These are phyloP conservation scores for Petaurus breviceps DNA, from an alignment of 2,113 vertebrate genomes.

Conservation along the genomic window DNA sequence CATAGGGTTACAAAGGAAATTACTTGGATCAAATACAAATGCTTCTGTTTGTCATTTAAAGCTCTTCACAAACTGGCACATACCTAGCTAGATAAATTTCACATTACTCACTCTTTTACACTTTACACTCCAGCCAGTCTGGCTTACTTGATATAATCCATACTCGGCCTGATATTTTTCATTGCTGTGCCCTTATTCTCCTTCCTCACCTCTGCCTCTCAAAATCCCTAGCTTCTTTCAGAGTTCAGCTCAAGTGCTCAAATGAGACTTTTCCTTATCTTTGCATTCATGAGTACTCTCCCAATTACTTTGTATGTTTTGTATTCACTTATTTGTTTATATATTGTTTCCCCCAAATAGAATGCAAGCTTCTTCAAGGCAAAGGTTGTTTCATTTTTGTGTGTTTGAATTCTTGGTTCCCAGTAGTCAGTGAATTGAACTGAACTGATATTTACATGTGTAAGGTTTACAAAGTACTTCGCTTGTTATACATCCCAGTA, in stretches of 20 bases:
- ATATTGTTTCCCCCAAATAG: not conserved
- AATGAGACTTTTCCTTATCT: not conserved
- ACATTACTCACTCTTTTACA: not conserved
- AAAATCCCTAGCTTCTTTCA: not conserved
- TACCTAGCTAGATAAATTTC: not conserved
- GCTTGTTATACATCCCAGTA: not conserved
- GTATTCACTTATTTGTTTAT: not conserved
- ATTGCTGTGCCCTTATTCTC: not conserved
- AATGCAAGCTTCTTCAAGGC: not conserved
- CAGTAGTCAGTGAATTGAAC: not conserved
- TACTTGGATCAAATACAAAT: not conserved
- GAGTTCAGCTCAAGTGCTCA: not conserved
- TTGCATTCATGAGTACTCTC: not conserved
- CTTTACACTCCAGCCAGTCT: not conserved
- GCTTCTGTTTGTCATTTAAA: not conserved
- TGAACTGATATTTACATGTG: not conserved
- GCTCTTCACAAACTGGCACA: not conserved
- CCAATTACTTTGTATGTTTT: not conserved
- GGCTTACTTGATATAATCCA: not conserved
- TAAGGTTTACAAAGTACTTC: not conserved
- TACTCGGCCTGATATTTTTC: not conserved
- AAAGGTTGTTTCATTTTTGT: not conserved
- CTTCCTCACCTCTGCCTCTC: not conserved
- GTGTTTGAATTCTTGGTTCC: not conserved
- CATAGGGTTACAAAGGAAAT: not conserved